Conservation (phyloP, 1,140 invertebrate genomes). For the Micrasema minimum region DNA sequence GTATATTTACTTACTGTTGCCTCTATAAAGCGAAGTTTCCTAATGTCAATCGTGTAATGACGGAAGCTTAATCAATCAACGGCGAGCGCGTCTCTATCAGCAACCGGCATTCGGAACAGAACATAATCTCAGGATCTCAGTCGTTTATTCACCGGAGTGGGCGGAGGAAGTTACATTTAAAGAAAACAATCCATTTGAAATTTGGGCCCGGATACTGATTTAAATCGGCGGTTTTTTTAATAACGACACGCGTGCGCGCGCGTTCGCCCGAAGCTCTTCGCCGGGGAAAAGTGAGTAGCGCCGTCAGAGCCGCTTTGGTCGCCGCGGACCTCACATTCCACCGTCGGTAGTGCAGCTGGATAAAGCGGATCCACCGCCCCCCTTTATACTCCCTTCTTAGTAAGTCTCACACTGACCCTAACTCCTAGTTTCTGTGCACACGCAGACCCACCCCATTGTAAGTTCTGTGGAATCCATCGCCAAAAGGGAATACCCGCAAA, state of each 20-base stretch:
- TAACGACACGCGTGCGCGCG: conserved; percentile 36
- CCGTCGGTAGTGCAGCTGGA: conserved; percentile 54
- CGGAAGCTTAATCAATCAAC: conserved; percentile 11
- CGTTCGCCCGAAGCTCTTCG: conserved; percentile 11
- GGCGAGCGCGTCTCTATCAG: neutral
- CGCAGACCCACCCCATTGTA: neutral
- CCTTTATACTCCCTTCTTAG: conserved; percentile 45
- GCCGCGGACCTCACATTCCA: conserved; percentile 70
- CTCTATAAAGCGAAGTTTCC: neutral
- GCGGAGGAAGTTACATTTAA: conserved; percentile 45
- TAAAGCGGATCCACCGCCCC: conserved; percentile 47
- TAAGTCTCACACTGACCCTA: conserved; percentile 35
- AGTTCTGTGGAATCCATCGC: conserved; percentile 9
- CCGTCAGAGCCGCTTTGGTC: conserved; percentile 66
- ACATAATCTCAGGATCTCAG: neutral
- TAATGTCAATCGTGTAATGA: conserved; percentile 3
- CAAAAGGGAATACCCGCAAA: neutral
- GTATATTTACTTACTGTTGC: too few relatives aligned
- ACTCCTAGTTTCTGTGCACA: neutral
- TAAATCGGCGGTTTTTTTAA: conserved; percentile 45
- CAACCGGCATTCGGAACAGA: neutral
- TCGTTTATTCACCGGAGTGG: conserved; percentile 24
- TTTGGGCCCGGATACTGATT: conserved; percentile 53
- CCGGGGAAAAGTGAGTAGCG: conserved; percentile 49
- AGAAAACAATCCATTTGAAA: conserved; percentile 53